phyloP scores from a whole-genome alignment of 1,140 invertebrate genomes.

The Nephotettix cincticeps region DNA sequence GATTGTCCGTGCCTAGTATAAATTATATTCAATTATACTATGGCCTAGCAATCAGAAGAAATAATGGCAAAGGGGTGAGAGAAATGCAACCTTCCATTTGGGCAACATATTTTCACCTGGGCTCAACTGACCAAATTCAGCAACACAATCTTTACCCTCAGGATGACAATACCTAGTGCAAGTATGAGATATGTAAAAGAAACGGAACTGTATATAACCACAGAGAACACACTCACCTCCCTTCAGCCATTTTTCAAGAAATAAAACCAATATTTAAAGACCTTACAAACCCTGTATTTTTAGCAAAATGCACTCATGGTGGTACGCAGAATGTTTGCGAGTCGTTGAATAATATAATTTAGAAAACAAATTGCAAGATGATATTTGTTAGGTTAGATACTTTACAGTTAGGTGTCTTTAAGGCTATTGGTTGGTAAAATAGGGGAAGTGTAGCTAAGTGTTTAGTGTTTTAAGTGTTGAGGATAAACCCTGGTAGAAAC shows the following conservation, averaged over 20 bases:
- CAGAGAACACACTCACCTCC: conserved; percentile 20
- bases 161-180: conserved; percentile 17
- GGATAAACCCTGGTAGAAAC: neutral
- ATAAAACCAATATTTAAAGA: conserved; percentile 17
- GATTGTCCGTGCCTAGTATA: conserved; percentile 2
- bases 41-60: conserved; percentile 13
- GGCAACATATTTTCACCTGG: conserved; percentile 28
- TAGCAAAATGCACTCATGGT: conserved; percentile 7
- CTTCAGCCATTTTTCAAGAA: neutral
- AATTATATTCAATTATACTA: conserved; percentile 9
- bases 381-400: neutral
- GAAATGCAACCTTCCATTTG: conserved; percentile 17
- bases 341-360: conserved; percentile 11
- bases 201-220: conserved; percentile 12
- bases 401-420: neutral
- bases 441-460: neutral
- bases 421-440: neutral
- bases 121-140: conserved; percentile 15
- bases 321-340: conserved; percentile 14
- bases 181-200: conserved; percentile 6
- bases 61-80: neutral
- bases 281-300: neutral
- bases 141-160: conserved; percentile 23
- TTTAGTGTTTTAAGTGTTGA: neutral
- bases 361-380: neutral